These are phyloP conservation scores for Anastrepha ludens DNA, from an alignment of 1,140 invertebrate species.

Conservation along the genomic window DNA sequence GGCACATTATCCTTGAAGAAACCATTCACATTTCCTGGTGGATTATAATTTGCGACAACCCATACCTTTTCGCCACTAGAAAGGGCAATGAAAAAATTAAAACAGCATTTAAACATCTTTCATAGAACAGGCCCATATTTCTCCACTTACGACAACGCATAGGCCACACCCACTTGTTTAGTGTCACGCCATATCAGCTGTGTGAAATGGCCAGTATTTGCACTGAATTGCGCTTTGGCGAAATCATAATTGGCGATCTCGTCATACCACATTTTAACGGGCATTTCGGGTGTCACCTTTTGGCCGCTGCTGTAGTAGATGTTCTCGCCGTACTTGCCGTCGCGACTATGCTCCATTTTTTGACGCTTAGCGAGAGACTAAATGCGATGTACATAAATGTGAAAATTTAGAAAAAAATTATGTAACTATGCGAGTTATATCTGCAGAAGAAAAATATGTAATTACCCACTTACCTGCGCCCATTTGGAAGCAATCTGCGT, in stretches of 20 bases:
- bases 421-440: no score
- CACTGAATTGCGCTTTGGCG: constrained; percentile 78
- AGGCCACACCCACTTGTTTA: constrained; percentile 82
- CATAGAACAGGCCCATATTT: neutral
- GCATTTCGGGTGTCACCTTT: constrained; percentile 76
- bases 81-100: constrained; percentile 15
- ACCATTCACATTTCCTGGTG: constrained; percentile 64
- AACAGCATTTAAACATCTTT: neutral
- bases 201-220: constrained; percentile 82
- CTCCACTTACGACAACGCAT: neutral
- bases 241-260: constrained; percentile 78
- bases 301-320: constrained; percentile 83
- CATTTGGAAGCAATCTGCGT: constrained; percentile 13
- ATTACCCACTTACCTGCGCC: constrained; percentile 7
- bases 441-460: neutral
- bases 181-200: constrained; percentile 84
- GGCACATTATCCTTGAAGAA: constrained; percentile 38
- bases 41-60: constrained; percentile 69
- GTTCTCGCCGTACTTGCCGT: constrained; percentile 88
- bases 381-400: neutral
- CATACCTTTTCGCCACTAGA: constrained; percentile 62
- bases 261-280: constrained; percentile 79
- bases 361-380: constrained; percentile 30
- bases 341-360: constrained; percentile 78
- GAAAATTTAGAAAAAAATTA: neutral